These are phyloP conservation scores for Otus sunia DNA, from an alignment of 2,113 vertebrate species.

Conservation along the genomic window DNA sequence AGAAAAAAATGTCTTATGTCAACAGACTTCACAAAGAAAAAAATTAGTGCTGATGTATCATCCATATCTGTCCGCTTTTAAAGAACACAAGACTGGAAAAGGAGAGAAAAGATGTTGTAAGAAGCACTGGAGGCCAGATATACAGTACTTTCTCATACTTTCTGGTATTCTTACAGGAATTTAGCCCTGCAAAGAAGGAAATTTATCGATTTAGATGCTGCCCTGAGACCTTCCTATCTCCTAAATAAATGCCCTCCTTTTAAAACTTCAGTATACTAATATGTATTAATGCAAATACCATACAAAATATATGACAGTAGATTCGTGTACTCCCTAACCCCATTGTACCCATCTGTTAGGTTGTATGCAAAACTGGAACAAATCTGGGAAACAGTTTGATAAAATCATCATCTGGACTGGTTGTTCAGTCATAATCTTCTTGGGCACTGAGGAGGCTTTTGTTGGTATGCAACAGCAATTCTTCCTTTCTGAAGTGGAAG, in stretches of 20 bases:
- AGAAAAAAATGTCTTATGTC: not conserved
- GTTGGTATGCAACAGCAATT: not conserved
- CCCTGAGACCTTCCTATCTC: not conserved
- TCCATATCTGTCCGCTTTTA: conserved; percentile 4
- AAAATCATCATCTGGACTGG: not conserved
- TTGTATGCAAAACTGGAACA: not conserved
- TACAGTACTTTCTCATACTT: not conserved
- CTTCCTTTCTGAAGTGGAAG: not conserved
- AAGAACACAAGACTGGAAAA: not conserved
- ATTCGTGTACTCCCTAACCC: not conserved
- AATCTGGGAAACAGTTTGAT: not conserved
- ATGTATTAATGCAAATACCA: not conserved
- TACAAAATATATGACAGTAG: not conserved
- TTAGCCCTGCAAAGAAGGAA: not conserved
- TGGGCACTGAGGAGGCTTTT: not conserved
- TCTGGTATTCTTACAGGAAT: not conserved
- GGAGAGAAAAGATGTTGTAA: not conserved
- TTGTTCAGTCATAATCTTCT: not conserved
- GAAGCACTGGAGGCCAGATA: not conserved
- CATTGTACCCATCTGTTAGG: not conserved
- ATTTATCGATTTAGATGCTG: not conserved
- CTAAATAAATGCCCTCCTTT: not conserved
- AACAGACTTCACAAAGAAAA: not conserved
- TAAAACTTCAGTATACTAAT: not conserved
- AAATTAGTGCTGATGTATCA: not conserved